phyloP scores from a whole-genome alignment of 2,113 vertebrate genomes.

The Theristicus caerulescens region DNA sequence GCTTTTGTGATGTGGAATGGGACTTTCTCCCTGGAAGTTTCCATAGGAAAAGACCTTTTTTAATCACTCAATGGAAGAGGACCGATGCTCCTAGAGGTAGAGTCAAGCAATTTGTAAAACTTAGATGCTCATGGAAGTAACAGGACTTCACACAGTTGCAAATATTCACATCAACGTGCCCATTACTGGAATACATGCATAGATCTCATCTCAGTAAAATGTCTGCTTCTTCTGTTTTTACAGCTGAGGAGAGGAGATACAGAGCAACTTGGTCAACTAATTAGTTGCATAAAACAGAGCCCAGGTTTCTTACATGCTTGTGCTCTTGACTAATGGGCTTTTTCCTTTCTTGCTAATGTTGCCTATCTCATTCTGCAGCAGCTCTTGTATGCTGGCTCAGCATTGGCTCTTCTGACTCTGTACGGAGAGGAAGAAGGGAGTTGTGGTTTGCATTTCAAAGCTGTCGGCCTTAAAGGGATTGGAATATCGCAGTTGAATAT shows the following conservation, averaged over 20 bases:
- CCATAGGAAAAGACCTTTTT: not conserved
- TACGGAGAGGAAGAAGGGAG: not conserved
- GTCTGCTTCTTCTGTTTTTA: not conserved
- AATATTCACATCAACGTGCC: not conserved
- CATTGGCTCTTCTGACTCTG: not conserved
- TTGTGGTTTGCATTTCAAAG: conserved; percentile 12
- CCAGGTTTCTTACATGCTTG: not conserved
- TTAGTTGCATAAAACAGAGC: not conserved
- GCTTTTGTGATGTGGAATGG: not conserved
- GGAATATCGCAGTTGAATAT: not conserved
- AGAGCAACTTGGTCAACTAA: not conserved
- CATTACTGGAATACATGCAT: rapidly evolving
- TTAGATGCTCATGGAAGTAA: not conserved
- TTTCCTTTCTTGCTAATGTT: not conserved
- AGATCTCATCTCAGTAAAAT: not conserved
- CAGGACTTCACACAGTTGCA: not conserved
- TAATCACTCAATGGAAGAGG: not conserved
- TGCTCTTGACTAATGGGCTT: not conserved
- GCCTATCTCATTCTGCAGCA: not conserved
- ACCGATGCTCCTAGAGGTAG: not conserved
- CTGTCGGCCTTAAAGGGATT: not conserved
- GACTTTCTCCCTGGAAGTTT: not conserved
- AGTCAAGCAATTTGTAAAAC: not conserved
- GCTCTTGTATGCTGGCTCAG: not conserved
- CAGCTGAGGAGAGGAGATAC: not conserved